phyloP scores from a whole-genome alignment of 2,888 invertebrate genomes.

The Anaspis maculata region DNA sequence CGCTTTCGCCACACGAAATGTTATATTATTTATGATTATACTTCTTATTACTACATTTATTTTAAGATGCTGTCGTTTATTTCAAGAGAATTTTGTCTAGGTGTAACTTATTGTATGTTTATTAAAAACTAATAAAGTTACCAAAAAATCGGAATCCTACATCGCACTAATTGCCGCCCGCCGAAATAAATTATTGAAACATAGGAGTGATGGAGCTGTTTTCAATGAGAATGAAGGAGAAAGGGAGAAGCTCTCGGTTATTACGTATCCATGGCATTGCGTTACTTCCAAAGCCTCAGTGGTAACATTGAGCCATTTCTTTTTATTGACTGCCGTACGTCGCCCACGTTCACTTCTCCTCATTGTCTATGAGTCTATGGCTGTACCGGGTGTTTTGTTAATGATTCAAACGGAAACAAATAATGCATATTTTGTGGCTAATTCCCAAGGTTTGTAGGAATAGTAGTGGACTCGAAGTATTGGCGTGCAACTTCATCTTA shows the following conservation, averaged over 20 bases:
- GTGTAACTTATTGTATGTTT: constrained; percentile 17
- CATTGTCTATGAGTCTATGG: not conserved
- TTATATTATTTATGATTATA: no score
- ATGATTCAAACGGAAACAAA: no score
- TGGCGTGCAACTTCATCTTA: no score
- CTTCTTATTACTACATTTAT: no score
- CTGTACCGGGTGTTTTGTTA: no score
- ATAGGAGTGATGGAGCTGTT: constrained; percentile 2
- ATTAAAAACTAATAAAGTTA: not conserved
- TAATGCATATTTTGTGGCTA: no score
- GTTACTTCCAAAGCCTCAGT: constrained; percentile 21
- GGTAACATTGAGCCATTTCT: constrained; percentile 33
- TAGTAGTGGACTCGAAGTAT: no score
- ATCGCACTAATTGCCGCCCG: no score
- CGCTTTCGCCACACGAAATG: constrained; percentile 24
- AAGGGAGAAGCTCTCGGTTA: constrained; percentile 18
- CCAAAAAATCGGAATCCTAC: not conserved
- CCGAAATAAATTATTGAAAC: no score
- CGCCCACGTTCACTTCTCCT: constrained; percentile 21
- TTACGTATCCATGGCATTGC: constrained; percentile 24
- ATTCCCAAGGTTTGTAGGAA: no score
- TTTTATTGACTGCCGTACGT: constrained; percentile 35
- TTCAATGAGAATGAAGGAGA: constrained; percentile 17
- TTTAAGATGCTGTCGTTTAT: no score
- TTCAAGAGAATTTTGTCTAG: constrained; percentile 24